Base-by-base conservation (phyloP, 2,113 vertebrate species). In the Hemibagrus wyckioides region DNA sequence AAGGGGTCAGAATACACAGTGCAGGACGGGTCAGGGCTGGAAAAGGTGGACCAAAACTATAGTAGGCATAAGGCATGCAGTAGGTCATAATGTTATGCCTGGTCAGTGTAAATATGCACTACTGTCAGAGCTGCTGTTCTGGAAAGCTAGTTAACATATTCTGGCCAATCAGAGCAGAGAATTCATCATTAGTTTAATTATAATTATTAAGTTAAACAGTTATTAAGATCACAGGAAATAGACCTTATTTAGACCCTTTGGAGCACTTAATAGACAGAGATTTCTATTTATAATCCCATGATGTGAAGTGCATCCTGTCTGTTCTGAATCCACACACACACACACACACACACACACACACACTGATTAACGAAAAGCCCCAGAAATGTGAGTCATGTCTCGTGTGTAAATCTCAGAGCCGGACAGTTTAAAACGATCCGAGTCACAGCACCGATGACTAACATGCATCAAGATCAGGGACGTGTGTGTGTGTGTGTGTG, bases 381-480 rank as follows among this genome's bases (percentile, higher is more conserved):
- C 44, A 80, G 71, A 75, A 86, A 79, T 23, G 33, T 89, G 88
- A 89, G 52, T 86, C 85, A 83, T 57, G 25, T 89, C 61, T 79
- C 25, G 82, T 82, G 67, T 85, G 79, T 81, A 80, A 82, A 88
- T 80, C 61, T 39, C 59, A 41, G 59, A 76, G 59, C 36, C 59
- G 63, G 44, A 86, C 84, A 69, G 67, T 82, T 75, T 67, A 88
- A 85, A 82, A 88, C 56, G 59, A 59, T 79, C 65, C 56, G 56
- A 84, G 67, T 73, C 65, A 82, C 63, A n/a, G 73, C 48, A 61
- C 50, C 23, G 73, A 80, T 84, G 80, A 84, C 71, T 83, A 83
- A 39, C 52, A n/a, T 11, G 75, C 39, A 69, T 44, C 28, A 36
- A 10, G 8, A 69, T 44, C 28, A 36, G 17, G 8, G 28, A 48